Evolutionary conservation across 2,113 vertebrate species (phyloP), one percentile per base, ranked within the genome.

Genomic region (Cyphomyrus plagiostoma): DNA sequence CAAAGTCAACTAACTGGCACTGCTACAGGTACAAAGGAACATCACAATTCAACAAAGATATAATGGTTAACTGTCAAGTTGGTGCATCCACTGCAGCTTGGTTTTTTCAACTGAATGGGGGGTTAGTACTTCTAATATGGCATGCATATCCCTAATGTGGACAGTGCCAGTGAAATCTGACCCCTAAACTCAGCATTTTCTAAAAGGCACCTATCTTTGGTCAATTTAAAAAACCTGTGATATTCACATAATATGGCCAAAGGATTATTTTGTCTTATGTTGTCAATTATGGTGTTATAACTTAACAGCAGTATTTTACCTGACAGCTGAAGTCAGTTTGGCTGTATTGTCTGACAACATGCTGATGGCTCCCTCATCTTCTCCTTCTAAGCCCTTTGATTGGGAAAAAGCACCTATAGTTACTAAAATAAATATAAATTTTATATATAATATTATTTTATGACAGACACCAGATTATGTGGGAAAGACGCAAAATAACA

Each of bases 281-380:
- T 80, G 74, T 80, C 35, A 80, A 80, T 84, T 84, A 46, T 9
- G 7, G 46, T 80, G 35, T 39, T 80, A 17, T 8, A 80, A 80
- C 74, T 11, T 30, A 17, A 85, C 11, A 88, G 9, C 6, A 35
- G 19, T 17, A 56, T 52, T 94, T 92, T 93, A 99, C 98, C 98
- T 99, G 93, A 99, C 97, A 87, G 98, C 98, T 83, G 98, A 99
- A 26, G 98, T 99, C 90, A 99, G 96, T 92, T 99, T 99, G 91
- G 98, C 98, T 42, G 98, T 99, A 94, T 99, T 99, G 95, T 99
- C 98, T 87, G 98, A 99, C 92, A 99, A 94, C 98, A 99, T 99
- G 94, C 98, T 99, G 95, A 99, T 99, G 92, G 98, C 98, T 92
- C 98, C 98, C 93, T 99, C 98, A 92, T 99, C 98, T 92, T 99